Percentiles rank a stretch among this genome's conserved stretches.
These are phyloP conservation scores for Neosilurus mollespiculum DNA, from an alignment of 2,797 vertebrate genomes.

Conservation along the genomic window DNA sequence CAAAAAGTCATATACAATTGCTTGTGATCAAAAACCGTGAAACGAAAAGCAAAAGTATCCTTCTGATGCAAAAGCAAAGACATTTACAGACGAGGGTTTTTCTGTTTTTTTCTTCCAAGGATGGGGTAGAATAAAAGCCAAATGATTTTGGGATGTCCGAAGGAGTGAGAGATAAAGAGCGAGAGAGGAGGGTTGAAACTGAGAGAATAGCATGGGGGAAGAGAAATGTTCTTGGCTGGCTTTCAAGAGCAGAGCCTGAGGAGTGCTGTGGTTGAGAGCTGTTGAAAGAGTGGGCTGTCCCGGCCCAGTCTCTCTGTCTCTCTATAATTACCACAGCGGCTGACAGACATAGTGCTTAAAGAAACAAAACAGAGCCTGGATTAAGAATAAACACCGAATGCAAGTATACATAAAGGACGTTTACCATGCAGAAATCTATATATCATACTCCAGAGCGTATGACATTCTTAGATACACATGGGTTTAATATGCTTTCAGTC, in stretches of 20 bases:
- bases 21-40: constrained; percentile 29
- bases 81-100: constrained; percentile 10
- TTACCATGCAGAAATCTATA: constrained; percentile 41
- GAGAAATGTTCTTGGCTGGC: constrained; percentile 70
- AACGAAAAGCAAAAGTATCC: constrained; percentile 17
- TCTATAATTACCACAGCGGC: constrained; percentile 79
- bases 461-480: constrained; percentile 29
- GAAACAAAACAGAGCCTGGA: constrained; percentile 79
- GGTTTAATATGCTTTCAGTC: constrained; percentile 27
- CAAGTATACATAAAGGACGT: constrained; percentile 51
- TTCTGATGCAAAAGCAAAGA: neutral
- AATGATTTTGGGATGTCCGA: constrained; percentile 47
- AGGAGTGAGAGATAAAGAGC: constrained; percentile 35
- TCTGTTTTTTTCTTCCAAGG: neutral
- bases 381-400: constrained; percentile 76
- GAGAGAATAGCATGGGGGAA: constrained; percentile 40
- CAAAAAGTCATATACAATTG: constrained; percentile 29
- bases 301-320: constrained; percentile 74
- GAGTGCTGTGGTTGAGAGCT: constrained; percentile 69
- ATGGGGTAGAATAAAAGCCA: constrained; percentile 20
- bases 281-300: constrained; percentile 76
- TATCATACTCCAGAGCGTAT: constrained; percentile 32
- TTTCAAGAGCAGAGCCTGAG: constrained; percentile 68
- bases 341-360: constrained; percentile 81
- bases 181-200: constrained; percentile 16